Evolutionary conservation across 2,113 vertebrate species (phyloP).

Genomic region (Callochromis pleurospilus): DNA sequence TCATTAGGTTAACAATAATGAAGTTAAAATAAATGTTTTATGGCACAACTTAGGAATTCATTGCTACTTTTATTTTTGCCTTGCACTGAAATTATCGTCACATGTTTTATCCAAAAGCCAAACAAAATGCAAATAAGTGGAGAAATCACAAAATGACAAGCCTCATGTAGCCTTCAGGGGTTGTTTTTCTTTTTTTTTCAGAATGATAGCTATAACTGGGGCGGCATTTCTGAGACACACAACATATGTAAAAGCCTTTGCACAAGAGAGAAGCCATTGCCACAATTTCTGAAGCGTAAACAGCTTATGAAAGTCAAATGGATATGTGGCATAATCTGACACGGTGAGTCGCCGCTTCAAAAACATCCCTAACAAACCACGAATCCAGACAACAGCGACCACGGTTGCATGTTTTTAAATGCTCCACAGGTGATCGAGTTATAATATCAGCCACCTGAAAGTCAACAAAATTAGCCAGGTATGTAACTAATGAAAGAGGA

Average conservation of each 20-base stretch:
- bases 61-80: background rate
- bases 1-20: background rate
- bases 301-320: constrained; percentile 82
- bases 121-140: constrained; percentile 30
- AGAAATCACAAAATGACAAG: constrained; percentile 45
- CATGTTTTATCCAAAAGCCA: constrained; percentile 8
- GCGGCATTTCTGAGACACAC: constrained; percentile 60
- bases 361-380: constrained; percentile 73
- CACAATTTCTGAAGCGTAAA: constrained; percentile 77
- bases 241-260: constrained; percentile 76
- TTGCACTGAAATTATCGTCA: background rate
- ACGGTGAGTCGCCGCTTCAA: constrained; percentile 68
- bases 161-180: constrained; percentile 33
- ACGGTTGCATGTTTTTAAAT: constrained; percentile 46
- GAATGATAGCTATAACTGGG: constrained; percentile 69
- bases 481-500: background rate
- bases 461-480: constrained; percentile 17
- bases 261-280: constrained; percentile 71
- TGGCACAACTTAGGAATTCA: background rate
- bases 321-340: constrained; percentile 80
- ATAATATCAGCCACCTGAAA: background rate
- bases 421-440: constrained; percentile 51
- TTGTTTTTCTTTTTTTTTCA: constrained; percentile 26
- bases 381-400: constrained; percentile 49
- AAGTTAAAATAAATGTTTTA: background rate